A percentile compares a stretch with the other conserved stretches of the same genome.
Conservation (phyloP, 2,888 invertebrate genomes). For the Spisula subtruncata region DNA sequence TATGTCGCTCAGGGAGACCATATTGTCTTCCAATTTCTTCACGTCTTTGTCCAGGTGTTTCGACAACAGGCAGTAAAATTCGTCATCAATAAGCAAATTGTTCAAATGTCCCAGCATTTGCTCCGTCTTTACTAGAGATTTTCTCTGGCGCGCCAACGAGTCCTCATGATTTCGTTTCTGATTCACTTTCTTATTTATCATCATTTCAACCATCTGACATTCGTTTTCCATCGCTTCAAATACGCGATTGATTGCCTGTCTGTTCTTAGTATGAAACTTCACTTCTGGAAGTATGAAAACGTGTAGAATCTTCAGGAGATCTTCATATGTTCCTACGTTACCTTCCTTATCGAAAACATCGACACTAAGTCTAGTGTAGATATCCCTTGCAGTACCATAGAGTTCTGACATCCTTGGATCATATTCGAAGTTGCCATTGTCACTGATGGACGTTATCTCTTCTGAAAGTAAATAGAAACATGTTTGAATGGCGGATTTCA, state of each 20-base stretch:
- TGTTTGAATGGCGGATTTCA: too few species aligned
- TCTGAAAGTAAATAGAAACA: not conserved
- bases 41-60: constrained; percentile 79
- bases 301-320: constrained; percentile 78
- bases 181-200: constrained; percentile 73
- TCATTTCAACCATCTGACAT: constrained; percentile 67
- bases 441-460: not conserved
- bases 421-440: not conserved
- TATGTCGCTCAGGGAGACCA: constrained; percentile 73
- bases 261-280: constrained; percentile 75
- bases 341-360: constrained; percentile 27
- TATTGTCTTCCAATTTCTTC: constrained; percentile 62
- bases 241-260: constrained; percentile 68
- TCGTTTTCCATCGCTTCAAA: constrained; percentile 65
- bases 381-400: not conserved
- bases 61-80: constrained; percentile 73
- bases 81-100: constrained; percentile 66
- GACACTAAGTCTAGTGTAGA: not conserved
- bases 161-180: constrained; percentile 72
- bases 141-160: constrained; percentile 73
- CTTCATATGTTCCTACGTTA: constrained; percentile 40
- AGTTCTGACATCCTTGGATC: not conserved
- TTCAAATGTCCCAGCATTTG: constrained; percentile 72
- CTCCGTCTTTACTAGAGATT: constrained; percentile 69
- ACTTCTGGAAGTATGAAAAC: constrained; percentile 82